phyloP scores from a whole-genome alignment of 2,888 invertebrate species.

The Fragum whitleyi region DNA sequence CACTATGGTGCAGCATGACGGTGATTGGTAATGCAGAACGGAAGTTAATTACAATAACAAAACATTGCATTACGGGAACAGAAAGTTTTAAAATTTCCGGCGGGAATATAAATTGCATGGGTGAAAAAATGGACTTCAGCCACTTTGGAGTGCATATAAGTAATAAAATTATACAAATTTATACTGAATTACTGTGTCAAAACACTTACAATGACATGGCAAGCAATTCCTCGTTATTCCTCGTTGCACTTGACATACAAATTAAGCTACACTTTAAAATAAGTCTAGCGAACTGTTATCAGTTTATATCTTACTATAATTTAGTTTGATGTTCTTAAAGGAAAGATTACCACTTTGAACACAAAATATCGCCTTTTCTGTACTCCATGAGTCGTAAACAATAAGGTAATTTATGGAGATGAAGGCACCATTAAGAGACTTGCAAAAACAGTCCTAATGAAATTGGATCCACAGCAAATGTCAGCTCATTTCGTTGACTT shows the following conservation, averaged over 20 bases:
- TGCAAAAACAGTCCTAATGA: conserved; percentile 8
- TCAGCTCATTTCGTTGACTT: conserved; percentile 6
- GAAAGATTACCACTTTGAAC: neutral
- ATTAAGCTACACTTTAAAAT: no score
- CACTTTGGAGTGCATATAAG: neutral
- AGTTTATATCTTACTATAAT: neutral
- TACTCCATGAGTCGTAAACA: conserved; percentile 10
- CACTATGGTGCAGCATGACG: conserved; percentile 30
- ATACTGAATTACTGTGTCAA: no score
- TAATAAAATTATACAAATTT: no score
- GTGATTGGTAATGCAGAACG: conserved; percentile 33
- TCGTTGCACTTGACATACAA: no score
- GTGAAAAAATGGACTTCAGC: neutral
- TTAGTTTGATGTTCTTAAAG: neutral
- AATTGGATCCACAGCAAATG: conserved; percentile 27
- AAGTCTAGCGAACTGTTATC: neutral
- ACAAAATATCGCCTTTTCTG: neutral
- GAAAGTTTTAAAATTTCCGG: conserved; percentile 30
- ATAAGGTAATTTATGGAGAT: conserved; percentile 9
- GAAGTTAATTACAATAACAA: conserved; percentile 38
- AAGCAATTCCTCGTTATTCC: no score
- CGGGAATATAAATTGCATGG: conserved; percentile 21
- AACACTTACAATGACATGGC: no score
- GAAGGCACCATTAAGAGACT: conserved; percentile 15
- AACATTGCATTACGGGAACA: conserved; percentile 33